Percentiles rank a stretch among this genome's conserved stretches.
Conservation (phyloP, 2,113 vertebrate genomes). For the Probosciger aterrimus region DNA sequence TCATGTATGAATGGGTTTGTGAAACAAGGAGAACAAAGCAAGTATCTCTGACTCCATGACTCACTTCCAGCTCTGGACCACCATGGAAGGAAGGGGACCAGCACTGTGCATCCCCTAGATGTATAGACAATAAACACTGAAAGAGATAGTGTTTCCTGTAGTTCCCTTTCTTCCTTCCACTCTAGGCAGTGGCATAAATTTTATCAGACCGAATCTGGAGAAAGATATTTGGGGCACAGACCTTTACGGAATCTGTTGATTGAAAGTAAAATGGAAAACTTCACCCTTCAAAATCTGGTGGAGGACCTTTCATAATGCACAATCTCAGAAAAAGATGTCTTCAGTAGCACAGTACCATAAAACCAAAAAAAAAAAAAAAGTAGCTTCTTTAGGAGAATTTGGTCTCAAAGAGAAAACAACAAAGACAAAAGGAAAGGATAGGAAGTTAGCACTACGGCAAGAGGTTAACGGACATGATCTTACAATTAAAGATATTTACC, state of each 20-base stretch:
- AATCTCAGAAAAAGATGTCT: not conserved
- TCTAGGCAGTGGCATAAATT: accelerated
- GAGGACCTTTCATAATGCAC: not conserved
- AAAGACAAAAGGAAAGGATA: slow-evolving; percentile 48
- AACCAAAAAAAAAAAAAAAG: not conserved
- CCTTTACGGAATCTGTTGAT: not conserved
- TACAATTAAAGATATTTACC: slow-evolving; percentile 81
- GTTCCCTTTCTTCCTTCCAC: not conserved
- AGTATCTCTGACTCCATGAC: not conserved
- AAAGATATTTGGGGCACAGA: not conserved
- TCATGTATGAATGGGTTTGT: not conserved
- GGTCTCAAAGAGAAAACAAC: not conserved
- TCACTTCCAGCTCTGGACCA: not conserved
- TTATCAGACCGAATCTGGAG: not conserved
- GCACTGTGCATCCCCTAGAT: not conserved
- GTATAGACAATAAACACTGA: not conserved
- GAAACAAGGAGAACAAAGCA: not conserved
- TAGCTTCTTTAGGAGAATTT: not conserved
- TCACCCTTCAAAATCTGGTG: not conserved
- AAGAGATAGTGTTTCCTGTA: not conserved
- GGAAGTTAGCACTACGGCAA: slow-evolving; percentile 32
- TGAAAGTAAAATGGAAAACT: not conserved
- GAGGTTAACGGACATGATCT: slow-evolving; percentile 74
- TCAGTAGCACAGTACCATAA: not conserved
- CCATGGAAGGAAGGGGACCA: not conserved